Base-by-base conservation (phyloP, 1,140 invertebrate species). In the Leucophenga varia region DNA sequence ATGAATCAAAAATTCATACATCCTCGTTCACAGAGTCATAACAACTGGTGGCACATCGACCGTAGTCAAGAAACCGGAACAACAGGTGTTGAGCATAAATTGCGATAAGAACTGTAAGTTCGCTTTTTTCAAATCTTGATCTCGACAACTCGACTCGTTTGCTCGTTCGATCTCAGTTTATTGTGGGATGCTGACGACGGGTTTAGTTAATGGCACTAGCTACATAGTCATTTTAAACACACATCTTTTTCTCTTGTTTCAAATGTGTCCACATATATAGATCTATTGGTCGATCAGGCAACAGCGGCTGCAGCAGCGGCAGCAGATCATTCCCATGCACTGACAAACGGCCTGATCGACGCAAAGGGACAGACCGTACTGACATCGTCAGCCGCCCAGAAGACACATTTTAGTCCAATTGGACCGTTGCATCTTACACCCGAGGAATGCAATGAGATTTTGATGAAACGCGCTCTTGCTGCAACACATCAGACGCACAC, bases 401-500 rank as follows among this genome's bases (percentile, higher is more conserved):
- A 75, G 54, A 72, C 73, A 48, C 71, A 75, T 56, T 73, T 70
- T 41, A 84, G 84, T 52, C 84, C 84, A 3, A 77, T 87, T 28
- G 86, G 85, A 39, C 84, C 85, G 9, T 75, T 87, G 44, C 86
- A 86, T 57, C 76, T 87, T 13, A 87, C 86, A 1, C 84, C 84
- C 10, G 85, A 88, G 72, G 86, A 88, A 79, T 88, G 85, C 77
- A 87, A 87, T 75, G 85, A 88, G 71, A 86, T 87, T 37, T 73
- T 87, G 54, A 86, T 86, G 81, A 86, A 86, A 68, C 73, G 85
- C 54, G 72, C 72, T 37, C 59, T 71, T 49, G 72, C 64, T 56
- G 72, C 72, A 54, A 65, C 71, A 52, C 72, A 73, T 49, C 67
- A 69, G 59, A 70, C 65, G 61, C 60, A 73, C 56, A 70, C 74